These are phyloP conservation scores for Pygoscelis adeliae DNA, from an alignment of 2,113 vertebrate species.

Conservation along the genomic window DNA sequence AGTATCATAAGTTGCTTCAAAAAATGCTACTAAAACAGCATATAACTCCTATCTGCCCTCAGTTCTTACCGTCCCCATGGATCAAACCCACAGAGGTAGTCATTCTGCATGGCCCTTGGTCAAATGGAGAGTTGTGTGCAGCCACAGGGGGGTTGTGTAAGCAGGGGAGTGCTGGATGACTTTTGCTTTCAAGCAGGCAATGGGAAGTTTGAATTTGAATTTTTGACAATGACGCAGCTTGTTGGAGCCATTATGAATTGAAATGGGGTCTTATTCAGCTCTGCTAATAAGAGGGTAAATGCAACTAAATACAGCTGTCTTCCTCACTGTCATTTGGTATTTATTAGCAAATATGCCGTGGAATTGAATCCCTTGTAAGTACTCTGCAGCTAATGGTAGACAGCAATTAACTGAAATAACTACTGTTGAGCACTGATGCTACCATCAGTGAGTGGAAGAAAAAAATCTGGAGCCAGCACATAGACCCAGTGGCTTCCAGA, in stretches of 20 bases:
- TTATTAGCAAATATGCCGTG: slow-evolving; percentile 64
- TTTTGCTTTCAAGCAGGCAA: slow-evolving; percentile 11
- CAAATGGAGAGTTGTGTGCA: neutral
- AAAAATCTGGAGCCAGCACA: slow-evolving; percentile 26
- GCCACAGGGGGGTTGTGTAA: neutral
- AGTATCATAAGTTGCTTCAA: neutral
- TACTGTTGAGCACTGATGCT: slow-evolving; percentile 29
- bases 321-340: slow-evolving; percentile 48
- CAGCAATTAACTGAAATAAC: slow-evolving; percentile 64
- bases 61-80: fast-evolving
- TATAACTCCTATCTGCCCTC: neutral
- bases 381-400: slow-evolving; percentile 59
- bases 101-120: neutral
- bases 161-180: neutral
- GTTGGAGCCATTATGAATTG: slow-evolving; percentile 16
- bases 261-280: slow-evolving; percentile 48
- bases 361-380: slow-evolving; percentile 63
- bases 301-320: slow-evolving; percentile 63
- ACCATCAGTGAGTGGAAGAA: neutral
- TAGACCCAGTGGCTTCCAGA: neutral
- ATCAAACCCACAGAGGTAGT: neutral
- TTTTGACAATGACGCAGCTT: neutral
- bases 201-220: neutral
- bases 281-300: slow-evolving; percentile 60
- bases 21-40: neutral